phyloP scores from a whole-genome alignment of 2,113 vertebrate species.

The Ancistrus triradiatus region DNA sequence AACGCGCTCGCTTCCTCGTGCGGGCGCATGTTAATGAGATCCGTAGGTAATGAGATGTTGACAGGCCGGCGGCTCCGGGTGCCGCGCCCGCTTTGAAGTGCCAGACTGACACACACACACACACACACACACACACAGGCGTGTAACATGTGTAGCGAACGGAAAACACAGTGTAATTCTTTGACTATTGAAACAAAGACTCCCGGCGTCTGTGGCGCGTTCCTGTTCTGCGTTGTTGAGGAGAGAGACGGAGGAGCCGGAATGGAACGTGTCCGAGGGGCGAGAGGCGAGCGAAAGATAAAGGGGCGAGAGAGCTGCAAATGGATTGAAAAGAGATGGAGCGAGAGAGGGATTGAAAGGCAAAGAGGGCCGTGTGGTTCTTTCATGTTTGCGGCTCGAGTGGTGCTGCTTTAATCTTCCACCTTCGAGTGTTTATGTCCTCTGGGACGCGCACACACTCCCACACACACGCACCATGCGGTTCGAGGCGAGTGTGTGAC shows the following conservation, averaged over 20 bases:
- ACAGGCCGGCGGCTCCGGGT: slow-evolving; percentile 19
- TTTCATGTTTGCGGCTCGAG: not conserved
- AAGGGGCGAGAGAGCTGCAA: not conserved
- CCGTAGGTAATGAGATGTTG: slow-evolving; percentile 38
- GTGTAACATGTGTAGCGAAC: too few relatives aligned
- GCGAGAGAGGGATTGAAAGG: not conserved
- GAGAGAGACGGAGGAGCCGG: not conserved
- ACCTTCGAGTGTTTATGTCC: slow-evolving; percentile 22
- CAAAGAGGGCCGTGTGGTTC: not conserved
- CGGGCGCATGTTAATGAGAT: slow-evolving; percentile 32
- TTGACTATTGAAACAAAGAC: too few relatives aligned
- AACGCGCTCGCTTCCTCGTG: slow-evolving; percentile 8
- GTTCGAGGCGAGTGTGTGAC: too few relatives aligned
- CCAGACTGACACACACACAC: slow-evolving; percentile 3
- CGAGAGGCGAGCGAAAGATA: not conserved
- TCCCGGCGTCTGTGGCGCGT: too few relatives aligned
- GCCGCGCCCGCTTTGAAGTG: slow-evolving; percentile 22
- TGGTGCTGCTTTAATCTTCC: slow-evolving; percentile 28
- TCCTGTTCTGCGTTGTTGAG: too few relatives aligned
- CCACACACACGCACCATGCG: slow-evolving; percentile 17
- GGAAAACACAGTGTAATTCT: too few relatives aligned
- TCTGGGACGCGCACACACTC: slow-evolving; percentile 11
- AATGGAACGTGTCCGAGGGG: not conserved
- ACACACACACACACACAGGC: slow-evolving; percentile 15
- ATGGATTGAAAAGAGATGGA: not conserved